These are phyloP conservation scores for Parascotia fuliginaria DNA, from an alignment of 2,888 invertebrate genomes.

Conservation along the genomic window DNA sequence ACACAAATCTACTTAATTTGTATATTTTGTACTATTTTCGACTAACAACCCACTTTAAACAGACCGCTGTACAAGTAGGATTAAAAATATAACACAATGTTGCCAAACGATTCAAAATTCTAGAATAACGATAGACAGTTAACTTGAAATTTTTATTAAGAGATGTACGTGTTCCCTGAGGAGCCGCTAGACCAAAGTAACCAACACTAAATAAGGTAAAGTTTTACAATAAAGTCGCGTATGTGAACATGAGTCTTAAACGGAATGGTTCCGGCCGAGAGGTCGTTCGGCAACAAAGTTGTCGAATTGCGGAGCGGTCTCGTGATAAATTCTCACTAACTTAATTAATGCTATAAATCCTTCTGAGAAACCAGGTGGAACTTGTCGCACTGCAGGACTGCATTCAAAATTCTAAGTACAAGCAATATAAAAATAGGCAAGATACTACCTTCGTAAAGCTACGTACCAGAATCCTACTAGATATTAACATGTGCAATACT, in stretches of 20 bases:
- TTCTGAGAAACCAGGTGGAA: constrained; percentile 48
- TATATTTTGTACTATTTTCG: too few relatives aligned
- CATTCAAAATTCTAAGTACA: constrained; percentile 22
- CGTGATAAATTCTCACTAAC: constrained; percentile 51
- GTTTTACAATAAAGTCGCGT: constrained; percentile 40
- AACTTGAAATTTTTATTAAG: constrained; percentile 5
- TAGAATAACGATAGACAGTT: not conserved
- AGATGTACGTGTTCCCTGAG: constrained; percentile 13
- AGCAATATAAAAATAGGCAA: constrained; percentile 23
- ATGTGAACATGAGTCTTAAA: constrained; percentile 29
- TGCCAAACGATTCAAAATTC: not conserved
- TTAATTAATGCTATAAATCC: constrained; percentile 60
- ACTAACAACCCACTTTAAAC: too few relatives aligned
- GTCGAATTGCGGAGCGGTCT: constrained; percentile 42
- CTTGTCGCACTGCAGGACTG: constrained; percentile 43
- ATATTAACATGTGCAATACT: too few relatives aligned
- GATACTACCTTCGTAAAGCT: constrained; percentile 12
- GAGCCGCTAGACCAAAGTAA: constrained; percentile 9
- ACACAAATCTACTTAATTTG: too few relatives aligned
- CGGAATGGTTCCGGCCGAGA: constrained; percentile 30
- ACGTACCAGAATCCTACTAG: too few relatives aligned
- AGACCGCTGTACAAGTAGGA: too few relatives aligned
- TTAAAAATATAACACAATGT: not conserved
- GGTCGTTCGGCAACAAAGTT: constrained; percentile 46
- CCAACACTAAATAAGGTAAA: constrained; percentile 24